Percentiles rank a stretch among this genome's conserved stretches.
Evolutionary conservation across 2,113 vertebrate genomes (phyloP).

Genomic region (Microcebus jonahi): DNA sequence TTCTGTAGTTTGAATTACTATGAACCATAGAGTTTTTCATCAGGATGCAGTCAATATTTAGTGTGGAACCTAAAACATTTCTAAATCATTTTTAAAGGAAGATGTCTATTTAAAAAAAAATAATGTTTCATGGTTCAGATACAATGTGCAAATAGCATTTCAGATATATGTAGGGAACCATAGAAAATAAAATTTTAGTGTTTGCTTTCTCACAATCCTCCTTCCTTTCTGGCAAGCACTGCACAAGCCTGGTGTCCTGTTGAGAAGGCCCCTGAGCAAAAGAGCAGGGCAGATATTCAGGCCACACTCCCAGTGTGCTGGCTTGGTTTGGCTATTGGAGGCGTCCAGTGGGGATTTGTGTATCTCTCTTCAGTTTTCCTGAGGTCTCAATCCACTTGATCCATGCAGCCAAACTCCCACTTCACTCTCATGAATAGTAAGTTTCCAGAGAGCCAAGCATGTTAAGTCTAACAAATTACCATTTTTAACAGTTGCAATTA

Average conservation of each 20-base stretch:
- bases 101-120: neutral
- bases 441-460: conserved; percentile 29
- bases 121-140: neutral
- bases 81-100: conserved; percentile 41
- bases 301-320: neutral
- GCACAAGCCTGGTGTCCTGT: neutral
- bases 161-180: neutral
- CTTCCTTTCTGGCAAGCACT: neutral
- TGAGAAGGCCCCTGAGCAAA: neutral
- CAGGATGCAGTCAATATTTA: neutral
- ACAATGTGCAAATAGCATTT: neutral
- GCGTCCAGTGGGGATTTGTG: neutral
- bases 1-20: neutral
- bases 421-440: neutral
- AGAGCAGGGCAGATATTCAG: neutral
- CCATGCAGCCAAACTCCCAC: neutral
- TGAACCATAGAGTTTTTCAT: neutral
- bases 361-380: neutral
- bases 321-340: neutral
- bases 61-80: neutral
- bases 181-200: neutral
- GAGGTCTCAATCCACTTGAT: conserved; percentile 28
- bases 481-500: conserved; percentile 69
- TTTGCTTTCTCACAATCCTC: neutral
- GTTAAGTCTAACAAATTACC: conserved; percentile 69